These are phyloP conservation scores for Anabas testudineus DNA, from an alignment of 2,797 vertebrate species.

Conservation along the genomic window DNA sequence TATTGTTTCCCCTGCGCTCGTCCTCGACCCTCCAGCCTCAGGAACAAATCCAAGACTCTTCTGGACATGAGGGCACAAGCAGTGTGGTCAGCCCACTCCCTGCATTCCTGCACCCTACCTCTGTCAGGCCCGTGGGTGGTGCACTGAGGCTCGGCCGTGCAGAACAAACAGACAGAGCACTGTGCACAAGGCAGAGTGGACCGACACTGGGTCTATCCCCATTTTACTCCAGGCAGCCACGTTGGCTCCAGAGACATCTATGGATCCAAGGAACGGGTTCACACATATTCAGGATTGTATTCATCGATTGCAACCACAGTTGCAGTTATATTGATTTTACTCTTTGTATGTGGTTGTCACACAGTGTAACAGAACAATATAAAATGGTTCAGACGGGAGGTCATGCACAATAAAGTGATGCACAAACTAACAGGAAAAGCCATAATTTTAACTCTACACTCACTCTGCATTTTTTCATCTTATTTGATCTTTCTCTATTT, in stretches of 20 bases:
- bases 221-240: constrained; percentile 44
- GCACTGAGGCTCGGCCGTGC: constrained; percentile 53
- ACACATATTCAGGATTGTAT: constrained; percentile 39
- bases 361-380: too few relatives aligned
- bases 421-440: too few relatives aligned
- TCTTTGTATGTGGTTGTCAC: too few relatives aligned
- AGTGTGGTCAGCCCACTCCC: constrained; percentile 73
- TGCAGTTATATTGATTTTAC: too few relatives aligned
- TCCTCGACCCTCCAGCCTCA: constrained; percentile 58
- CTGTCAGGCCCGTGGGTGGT: constrained; percentile 72
- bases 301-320: too few relatives aligned
- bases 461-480: neutral
- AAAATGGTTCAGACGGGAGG: too few relatives aligned
- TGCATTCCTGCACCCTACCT: constrained; percentile 79
- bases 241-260: constrained; percentile 22
- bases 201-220: constrained; percentile 50
- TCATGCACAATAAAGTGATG: too few relatives aligned
- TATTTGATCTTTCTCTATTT: neutral
- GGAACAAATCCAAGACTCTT: constrained; percentile 82
- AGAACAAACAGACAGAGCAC: constrained; percentile 66
- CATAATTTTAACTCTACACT: too few relatives aligned
- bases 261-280: constrained; percentile 22
- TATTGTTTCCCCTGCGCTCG: constrained; percentile 74
- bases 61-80: constrained; percentile 67
- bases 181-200: constrained; percentile 65